These are phyloP conservation scores for Cremastinae sp. DNA, from an alignment of 2,888 invertebrate species.

Conservation along the genomic window DNA sequence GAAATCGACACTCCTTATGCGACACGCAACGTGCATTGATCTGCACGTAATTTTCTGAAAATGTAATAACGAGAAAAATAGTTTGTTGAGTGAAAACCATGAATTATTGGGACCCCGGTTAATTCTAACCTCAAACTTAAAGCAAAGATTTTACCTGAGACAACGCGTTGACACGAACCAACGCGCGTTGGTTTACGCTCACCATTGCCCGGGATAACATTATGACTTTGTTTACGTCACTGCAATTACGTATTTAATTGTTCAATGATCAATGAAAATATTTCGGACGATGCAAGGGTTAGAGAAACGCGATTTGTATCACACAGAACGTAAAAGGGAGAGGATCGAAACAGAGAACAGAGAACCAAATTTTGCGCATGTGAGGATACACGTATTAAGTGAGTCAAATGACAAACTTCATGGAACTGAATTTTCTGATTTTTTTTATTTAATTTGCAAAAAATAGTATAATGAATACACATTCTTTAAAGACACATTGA, in stretches of 20 bases:
- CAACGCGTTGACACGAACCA: slow-evolving; percentile 62
- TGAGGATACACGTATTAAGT: no score
- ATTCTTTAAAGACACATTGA: no score
- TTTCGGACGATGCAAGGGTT: no score
- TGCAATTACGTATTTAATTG: not conserved
- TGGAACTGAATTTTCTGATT: no score
- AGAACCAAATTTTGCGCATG: no score
- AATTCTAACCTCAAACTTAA: slow-evolving; percentile 64
- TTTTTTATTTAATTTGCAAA: no score
- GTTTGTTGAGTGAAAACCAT: not conserved
- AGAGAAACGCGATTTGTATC: no score
- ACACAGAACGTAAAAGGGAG: no score
- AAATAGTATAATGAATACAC: no score
- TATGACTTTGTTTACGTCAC: slow-evolving; percentile 36
- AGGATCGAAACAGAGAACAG: no score
- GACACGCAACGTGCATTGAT: slow-evolving; percentile 60
- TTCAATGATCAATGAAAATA: no score
- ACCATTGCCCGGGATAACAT: slow-evolving; percentile 70
- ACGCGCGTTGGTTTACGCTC: slow-evolving; percentile 56
- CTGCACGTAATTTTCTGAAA: slow-evolving; percentile 48
- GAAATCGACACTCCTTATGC: slow-evolving; percentile 34
- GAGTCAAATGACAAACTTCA: no score
- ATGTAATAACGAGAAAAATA: slow-evolving; percentile 4
- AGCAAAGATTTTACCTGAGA: slow-evolving; percentile 64
- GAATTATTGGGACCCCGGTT: slow-evolving; percentile 24